Base-by-base conservation (phyloP, 2,113 vertebrate genomes). In the Sinocyclocheilus grahami region DNA sequence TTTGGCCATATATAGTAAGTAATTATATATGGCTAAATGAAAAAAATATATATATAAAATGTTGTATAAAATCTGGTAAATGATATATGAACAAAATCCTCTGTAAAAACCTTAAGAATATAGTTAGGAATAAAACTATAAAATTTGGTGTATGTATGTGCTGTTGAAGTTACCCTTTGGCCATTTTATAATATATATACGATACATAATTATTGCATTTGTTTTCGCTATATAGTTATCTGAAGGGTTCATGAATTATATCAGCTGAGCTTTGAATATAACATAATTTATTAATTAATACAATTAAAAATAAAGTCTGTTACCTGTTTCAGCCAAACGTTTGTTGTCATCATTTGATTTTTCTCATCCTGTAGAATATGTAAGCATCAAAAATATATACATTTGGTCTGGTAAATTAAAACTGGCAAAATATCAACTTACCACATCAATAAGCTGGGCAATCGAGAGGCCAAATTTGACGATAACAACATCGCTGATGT, bases 321-420 rank as follows among this genome's bases (percentile, higher is more conserved):
- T 62, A 97, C 96, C 95, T 97, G 96, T 88, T 97, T 97, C 46
- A 97, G 92, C 96, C 96, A 97, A 18, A 97, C 96, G 0, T 97
- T 97, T 0, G 95, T 97, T 48, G 96, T 97, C 96, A 97, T 97
- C 96, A 97, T 96, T 20, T 97, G 96, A 87, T 97, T 97, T 93
- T 97, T 97, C 87, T 97, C 96, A 84, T 97, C 96, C 96, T 97
- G 90, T 0, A 46, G 42, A 60, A 42, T 0, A 78, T 39, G 11
- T n/a, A 16, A 51, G 24, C 18, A 60, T 37, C 30, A 37, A 37
- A 33, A 3, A 55, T 5, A 55, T 55, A 2, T 55, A 18, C 1
- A 22, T 48, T 48, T 48, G 46, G 46, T 48, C 46, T 48, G 46
- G 46, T 48, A 12, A 3, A 12, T 12, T 2, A 48, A 48, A 53